These are phyloP conservation scores for Arnoldichthys spilopterus DNA, from an alignment of 2,797 vertebrate species.

Conservation along the genomic window DNA sequence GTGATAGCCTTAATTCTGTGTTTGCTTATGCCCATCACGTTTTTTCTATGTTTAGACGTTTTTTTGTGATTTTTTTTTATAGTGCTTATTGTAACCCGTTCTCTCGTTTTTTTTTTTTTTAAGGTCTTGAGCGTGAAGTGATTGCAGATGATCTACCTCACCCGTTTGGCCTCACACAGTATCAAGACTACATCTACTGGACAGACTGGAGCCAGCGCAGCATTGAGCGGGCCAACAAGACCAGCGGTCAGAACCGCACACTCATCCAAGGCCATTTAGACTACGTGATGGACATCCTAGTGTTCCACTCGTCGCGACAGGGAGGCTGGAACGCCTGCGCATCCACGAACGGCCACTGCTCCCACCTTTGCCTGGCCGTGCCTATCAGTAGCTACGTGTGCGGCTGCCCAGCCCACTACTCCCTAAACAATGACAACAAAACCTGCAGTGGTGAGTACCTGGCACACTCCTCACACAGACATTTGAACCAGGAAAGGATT, in stretches of 20 bases:
- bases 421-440: slow-evolving; percentile 93
- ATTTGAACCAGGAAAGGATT: neutral
- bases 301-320: slow-evolving; percentile 96
- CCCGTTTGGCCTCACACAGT: slow-evolving; percentile 95
- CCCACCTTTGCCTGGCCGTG: slow-evolving; percentile 94
- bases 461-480: neutral
- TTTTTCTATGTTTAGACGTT: neutral
- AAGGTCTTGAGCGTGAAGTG: slow-evolving; percentile 93
- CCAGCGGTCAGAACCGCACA: slow-evolving; percentile 95
- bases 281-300: slow-evolving; percentile 98
- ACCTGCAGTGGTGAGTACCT: slow-evolving; percentile 89
- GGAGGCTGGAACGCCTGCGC: slow-evolving; percentile 96
- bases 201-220: slow-evolving; percentile 98
- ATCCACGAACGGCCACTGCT: slow-evolving; percentile 94
- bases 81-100: neutral
- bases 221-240: slow-evolving; percentile 98
- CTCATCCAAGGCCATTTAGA: slow-evolving; percentile 96
- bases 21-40: neutral
- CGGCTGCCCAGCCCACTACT: slow-evolving; percentile 95
- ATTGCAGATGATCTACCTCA: slow-evolving; percentile 97
- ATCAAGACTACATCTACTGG: slow-evolving; percentile 99
- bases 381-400: slow-evolving; percentile 90
- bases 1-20: neutral
- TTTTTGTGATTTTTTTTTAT: neutral
- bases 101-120: neutral